Conservation (phyloP, 2,113 vertebrate genomes). For the Gymnorhina tibicen region DNA sequence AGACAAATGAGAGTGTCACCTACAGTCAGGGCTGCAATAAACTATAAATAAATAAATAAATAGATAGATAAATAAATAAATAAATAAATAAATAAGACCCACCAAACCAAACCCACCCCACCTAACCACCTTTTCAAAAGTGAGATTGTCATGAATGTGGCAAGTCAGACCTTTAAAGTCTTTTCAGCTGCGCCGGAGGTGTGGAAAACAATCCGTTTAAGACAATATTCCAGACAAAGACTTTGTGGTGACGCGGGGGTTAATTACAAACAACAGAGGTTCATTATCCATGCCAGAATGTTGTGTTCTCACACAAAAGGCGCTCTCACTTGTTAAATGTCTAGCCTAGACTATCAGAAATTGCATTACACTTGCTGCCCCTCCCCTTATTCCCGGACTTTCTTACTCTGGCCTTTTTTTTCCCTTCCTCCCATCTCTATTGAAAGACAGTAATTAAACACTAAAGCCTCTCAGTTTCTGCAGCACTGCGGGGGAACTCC, state of each 20-base stretch:
- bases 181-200: neutral
- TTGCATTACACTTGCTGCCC: slow-evolving; percentile 53
- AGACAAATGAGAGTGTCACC: neutral
- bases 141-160: neutral
- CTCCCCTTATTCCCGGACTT: slow-evolving; percentile 55
- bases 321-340: slow-evolving; percentile 56
- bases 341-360: slow-evolving; percentile 60
- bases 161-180: neutral
- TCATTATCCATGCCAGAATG: slow-evolving; percentile 66
- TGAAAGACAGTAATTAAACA: slow-evolving; percentile 80
- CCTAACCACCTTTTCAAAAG: neutral
- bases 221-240: slow-evolving; percentile 48
- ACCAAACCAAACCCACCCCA: neutral
- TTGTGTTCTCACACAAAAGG: slow-evolving; percentile 60
- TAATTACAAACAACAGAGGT: slow-evolving; percentile 65
- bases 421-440: slow-evolving; percentile 59
- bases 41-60: neutral
- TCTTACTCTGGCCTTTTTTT: slow-evolving; percentile 15
- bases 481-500: slow-evolving; percentile 75
- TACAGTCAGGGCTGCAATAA: neutral
- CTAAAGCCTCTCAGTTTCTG: slow-evolving; percentile 81
- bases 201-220: slow-evolving; percentile 41
- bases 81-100: neutral
- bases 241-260: slow-evolving; percentile 41
- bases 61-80: neutral